phyloP scores from a whole-genome alignment of 2,888 invertebrate genomes.

The Acanthosepion lycidas region DNA sequence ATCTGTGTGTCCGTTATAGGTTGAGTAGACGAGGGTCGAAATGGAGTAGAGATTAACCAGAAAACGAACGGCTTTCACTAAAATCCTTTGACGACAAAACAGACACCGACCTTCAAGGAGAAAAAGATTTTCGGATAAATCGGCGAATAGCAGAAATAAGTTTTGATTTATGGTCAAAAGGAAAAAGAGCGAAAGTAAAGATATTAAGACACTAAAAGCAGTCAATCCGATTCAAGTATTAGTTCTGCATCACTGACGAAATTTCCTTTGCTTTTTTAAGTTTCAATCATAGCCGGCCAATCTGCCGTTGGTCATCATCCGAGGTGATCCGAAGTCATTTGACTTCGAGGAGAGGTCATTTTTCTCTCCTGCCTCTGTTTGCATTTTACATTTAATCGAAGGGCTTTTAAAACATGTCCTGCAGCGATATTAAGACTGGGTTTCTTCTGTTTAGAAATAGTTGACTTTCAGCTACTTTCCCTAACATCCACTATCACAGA shows the following conservation, averaged over 20 bases:
- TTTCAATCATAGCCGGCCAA: not conserved
- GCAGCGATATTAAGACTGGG: not conserved
- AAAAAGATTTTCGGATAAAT: not conserved
- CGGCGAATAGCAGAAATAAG: not conserved
- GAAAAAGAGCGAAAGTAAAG: not conserved
- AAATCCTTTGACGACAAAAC: not conserved
- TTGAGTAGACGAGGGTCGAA: not conserved
- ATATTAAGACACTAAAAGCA: not conserved
- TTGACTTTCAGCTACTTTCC: not conserved
- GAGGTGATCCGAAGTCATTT: not conserved
- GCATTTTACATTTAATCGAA: not conserved
- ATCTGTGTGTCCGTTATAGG: not conserved
- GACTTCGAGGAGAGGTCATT: not conserved
- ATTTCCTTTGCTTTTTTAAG: not conserved
- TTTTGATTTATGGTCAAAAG: not conserved
- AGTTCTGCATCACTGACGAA: not conserved
- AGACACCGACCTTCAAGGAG: not conserved
- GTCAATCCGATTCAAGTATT: not conserved
- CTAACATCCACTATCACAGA: not conserved
- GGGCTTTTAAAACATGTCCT: not conserved
- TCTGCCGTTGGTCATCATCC: not conserved
- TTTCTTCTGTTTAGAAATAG: not conserved
- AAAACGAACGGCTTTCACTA: not conserved
- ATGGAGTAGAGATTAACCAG: too few species aligned
- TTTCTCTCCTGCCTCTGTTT: not conserved